Conservation (phyloP, 2,113 vertebrate genomes). For the Prionailurus bengalensis region DNA sequence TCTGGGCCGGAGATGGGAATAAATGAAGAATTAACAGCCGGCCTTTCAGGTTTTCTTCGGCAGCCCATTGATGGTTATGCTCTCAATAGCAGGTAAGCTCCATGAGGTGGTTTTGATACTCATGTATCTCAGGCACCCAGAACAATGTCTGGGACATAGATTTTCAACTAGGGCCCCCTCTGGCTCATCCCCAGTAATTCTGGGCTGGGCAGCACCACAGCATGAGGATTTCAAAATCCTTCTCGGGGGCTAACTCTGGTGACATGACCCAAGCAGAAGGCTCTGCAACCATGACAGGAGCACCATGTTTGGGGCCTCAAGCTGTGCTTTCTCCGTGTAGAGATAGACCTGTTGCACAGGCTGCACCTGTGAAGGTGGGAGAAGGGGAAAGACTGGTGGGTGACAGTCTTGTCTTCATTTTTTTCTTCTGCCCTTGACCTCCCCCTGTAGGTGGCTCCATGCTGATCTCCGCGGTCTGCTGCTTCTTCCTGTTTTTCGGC, state of each 20-base stretch:
- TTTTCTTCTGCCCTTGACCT: not conserved
- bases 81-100: not conserved
- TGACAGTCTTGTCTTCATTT: not conserved
- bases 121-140: not conserved
- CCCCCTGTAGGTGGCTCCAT: constrained; percentile 92
- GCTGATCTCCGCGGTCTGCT: constrained; percentile 95
- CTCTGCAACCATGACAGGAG: not conserved
- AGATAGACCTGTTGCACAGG: not conserved
- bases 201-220: not conserved
- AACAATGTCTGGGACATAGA: not conserved
- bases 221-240: not conserved
- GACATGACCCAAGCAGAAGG: not conserved
- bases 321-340: not conserved
- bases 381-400: not conserved
- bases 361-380: not conserved
- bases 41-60: not conserved
- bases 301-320: not conserved
- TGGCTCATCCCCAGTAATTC: not conserved
- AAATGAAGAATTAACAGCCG: not conserved
- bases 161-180: not conserved
- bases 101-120: not conserved
- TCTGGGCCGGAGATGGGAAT: not conserved
- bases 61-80: accelerated
- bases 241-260: not conserved
- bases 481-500: constrained; percentile 97